phyloP scores from a whole-genome alignment of 1,140 invertebrate species.

The Centruroides sculpturatus region DNA sequence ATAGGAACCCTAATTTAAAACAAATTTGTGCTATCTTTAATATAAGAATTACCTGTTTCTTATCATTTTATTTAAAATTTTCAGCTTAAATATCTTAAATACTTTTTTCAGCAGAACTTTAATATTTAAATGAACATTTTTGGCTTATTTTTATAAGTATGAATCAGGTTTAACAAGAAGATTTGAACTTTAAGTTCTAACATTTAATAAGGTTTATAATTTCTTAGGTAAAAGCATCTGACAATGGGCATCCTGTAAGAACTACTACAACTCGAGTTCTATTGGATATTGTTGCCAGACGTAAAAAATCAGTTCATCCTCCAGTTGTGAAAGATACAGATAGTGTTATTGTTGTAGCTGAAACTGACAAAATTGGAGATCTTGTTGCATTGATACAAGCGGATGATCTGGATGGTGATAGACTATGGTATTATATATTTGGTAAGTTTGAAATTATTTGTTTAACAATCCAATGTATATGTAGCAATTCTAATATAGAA shows the following conservation, averaged over 20 bases:
- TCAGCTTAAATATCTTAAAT: background rate
- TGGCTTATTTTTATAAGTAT: background rate
- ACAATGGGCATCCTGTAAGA: slow-evolving; percentile 46
- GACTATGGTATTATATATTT: slow-evolving; percentile 43
- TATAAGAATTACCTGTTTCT: no score
- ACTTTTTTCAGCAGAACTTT: background rate
- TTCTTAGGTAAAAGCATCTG: slow-evolving; percentile 12
- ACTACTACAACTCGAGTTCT: slow-evolving; percentile 38
- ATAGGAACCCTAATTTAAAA: no score
- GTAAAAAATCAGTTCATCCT: slow-evolving; percentile 31
- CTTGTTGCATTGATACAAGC: slow-evolving; percentile 67
- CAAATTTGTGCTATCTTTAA: no score
- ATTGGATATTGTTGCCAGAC: slow-evolving; percentile 25
- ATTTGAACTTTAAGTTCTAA: background rate
- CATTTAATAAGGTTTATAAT: background rate
- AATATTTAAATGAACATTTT: background rate
- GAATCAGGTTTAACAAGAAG: background rate
- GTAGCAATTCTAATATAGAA: no score
- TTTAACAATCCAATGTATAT: no score
- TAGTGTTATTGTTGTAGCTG: slow-evolving; percentile 54
- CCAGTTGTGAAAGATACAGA: slow-evolving; percentile 47
- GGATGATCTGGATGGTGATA: slow-evolving; percentile 63
- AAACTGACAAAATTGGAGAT: slow-evolving; percentile 69
- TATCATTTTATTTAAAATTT: no score
- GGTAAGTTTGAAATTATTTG: background rate